Evolutionary conservation across 2,888 invertebrate genomes (phyloP), one percentile per base, ranked within the genome.

Genomic region (Eumerus sabulonum): DNA sequence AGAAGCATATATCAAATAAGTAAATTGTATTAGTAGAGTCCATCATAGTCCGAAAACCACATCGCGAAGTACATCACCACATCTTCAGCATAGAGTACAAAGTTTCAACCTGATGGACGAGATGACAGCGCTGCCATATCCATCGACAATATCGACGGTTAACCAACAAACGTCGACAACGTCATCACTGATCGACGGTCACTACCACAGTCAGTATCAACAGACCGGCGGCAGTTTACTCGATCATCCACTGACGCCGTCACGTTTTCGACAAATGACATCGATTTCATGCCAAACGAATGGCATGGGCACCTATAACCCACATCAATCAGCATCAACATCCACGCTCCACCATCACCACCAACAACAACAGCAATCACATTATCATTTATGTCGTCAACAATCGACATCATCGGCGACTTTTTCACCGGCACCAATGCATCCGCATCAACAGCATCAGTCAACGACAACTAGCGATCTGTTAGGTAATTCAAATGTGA

Each of bases 11-110:
- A 54, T 71, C 82, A 64, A 83, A 82, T 82, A 81, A 83, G 63
- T 82, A 77, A 63, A 51, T 68, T 40, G 14, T 18, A 79, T 84
- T 53, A 83, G 62, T 76, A 88, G 87, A 83, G 84, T 89, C 84
- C 89, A 89, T 82, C 87, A 89, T 67, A 89, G 89, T 85, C 89
- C 89, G 47, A 89, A 88, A 84, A 88, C 87, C 66, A 88, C 88
- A 16, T 89, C 89, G 72, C 86, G 88, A 70, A 88, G 88, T 85
- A 88, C 88, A 77, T 89, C 89, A 84, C 89, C 89, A 42, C 87
- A 89, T 82, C 84, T 88, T 77, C 88, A 87, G 84, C 88, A 87
- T 82, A 85, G 89, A 83, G 88, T 88, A 84, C 89, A 89, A 85
- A 86, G 85, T 76, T 85, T 87, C 71, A 88, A 87, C 84, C 81